These are phyloP conservation scores for Myiozetetes cayanensis DNA, from an alignment of 2,113 vertebrate genomes.

Conservation along the genomic window DNA sequence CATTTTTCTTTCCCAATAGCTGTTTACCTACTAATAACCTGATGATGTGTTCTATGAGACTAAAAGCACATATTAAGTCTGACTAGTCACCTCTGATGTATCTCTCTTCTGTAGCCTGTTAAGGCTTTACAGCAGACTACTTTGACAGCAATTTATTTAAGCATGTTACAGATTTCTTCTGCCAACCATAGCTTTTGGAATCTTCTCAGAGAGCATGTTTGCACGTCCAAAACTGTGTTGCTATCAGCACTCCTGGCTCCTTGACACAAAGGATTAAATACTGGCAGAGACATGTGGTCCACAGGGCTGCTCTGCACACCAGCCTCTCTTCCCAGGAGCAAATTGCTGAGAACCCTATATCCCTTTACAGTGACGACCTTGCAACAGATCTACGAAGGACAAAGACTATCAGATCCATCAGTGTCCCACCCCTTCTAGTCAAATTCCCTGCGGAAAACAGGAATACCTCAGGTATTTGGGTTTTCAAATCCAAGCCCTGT, in stretches of 20 bases:
- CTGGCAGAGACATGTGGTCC: background rate
- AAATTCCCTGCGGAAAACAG: background rate
- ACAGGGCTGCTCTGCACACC: background rate
- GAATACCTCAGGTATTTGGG: background rate
- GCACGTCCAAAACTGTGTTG: background rate
- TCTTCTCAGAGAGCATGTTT: background rate
- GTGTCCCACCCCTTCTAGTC: background rate
- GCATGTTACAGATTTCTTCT: background rate
- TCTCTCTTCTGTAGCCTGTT: background rate
- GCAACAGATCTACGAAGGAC: background rate
- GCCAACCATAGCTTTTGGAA: background rate
- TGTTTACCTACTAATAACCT: background rate
- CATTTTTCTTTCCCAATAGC: background rate
- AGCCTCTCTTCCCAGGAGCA: background rate
- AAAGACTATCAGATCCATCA: background rate
- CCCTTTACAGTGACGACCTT: background rate
- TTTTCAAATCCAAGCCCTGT: background rate
- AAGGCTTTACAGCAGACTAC: background rate
- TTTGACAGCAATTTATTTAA: background rate
- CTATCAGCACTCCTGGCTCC: background rate
- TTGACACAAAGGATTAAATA: background rate
- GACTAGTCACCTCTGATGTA: background rate
- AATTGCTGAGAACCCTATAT: fast-evolving
- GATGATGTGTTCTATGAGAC: background rate
- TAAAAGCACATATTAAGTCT: background rate